Percentiles rank a stretch among this genome's conserved stretches.
Conservation (phyloP, 2,888 invertebrate genomes). For the Lobophora halterata region DNA sequence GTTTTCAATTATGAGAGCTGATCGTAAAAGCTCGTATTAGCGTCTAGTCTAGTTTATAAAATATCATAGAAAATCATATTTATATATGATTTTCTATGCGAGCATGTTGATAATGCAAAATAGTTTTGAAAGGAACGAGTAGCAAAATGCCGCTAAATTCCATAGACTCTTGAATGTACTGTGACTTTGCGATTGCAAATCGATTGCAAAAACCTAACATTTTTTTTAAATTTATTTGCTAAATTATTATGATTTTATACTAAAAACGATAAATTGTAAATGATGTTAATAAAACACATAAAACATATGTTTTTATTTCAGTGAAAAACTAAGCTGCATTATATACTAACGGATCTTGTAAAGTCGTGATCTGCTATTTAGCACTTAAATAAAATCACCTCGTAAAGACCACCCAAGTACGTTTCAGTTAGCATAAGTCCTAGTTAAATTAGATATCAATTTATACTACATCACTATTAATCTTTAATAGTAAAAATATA, state of each 20-base stretch:
- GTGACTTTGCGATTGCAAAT: too few relatives aligned
- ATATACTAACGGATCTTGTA: conserved; percentile 32
- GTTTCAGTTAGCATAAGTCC: conserved; percentile 23
- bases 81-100: too few relatives aligned
- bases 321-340: conserved; percentile 1
- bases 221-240: too few relatives aligned
- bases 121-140: neutral
- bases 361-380: conserved; percentile 38
- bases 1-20: conserved; percentile 44
- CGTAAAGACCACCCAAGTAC: conserved; percentile 26
- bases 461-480: too few relatives aligned
- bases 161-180: neutral
- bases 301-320: too few relatives aligned
- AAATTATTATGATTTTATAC: too few relatives aligned
- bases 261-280: too few relatives aligned
- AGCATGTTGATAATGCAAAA: neutral
- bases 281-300: too few relatives aligned
- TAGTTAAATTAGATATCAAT: too few relatives aligned
- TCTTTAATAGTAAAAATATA: too few relatives aligned
- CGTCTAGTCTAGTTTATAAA: conserved; percentile 14
- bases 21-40: conserved; percentile 22
- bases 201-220: too few relatives aligned
- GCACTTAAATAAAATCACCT: conserved; percentile 34
- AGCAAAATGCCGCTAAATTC: neutral
- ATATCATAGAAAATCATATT: too few relatives aligned